A percentile compares a stretch with the other conserved stretches of the same genome.
Evolutionary conservation across 2,888 invertebrate species (phyloP).

Genomic region (Eledone cirrhosa): DNA sequence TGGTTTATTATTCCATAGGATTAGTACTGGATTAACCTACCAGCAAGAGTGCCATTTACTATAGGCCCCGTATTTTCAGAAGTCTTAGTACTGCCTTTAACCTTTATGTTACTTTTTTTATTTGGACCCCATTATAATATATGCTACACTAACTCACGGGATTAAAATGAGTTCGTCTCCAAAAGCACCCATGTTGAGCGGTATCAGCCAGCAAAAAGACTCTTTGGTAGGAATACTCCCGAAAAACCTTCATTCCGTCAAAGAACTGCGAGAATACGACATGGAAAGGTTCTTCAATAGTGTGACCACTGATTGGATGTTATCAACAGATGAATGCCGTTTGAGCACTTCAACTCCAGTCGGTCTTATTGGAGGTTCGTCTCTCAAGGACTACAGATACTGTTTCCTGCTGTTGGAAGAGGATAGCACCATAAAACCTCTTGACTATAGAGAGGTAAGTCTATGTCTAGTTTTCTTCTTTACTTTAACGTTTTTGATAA

Average conservation of each 20-base stretch:
- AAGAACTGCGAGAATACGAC: constrained; percentile 47
- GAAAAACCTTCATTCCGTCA: background rate
- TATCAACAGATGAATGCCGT: constrained; percentile 62
- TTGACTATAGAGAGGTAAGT: constrained; percentile 58
- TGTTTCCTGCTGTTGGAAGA: constrained; percentile 55
- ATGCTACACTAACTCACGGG: too few relatives aligned
- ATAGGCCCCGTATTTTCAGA: too few relatives aligned
- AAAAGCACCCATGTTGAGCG: too few relatives aligned
- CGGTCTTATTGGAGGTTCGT: constrained; percentile 58
- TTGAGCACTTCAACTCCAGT: constrained; percentile 63
- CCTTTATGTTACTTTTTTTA: too few relatives aligned
- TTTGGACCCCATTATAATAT: too few relatives aligned
- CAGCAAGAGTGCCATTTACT: too few relatives aligned
- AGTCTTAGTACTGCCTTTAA: too few relatives aligned
- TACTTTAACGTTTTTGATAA: background rate
- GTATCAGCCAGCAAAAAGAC: too few relatives aligned
- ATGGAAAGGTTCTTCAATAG: constrained; percentile 62
- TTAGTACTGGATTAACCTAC: too few relatives aligned
- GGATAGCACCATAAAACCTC: constrained; percentile 43
- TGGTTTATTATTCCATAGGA: too few relatives aligned
- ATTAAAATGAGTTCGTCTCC: too few relatives aligned
- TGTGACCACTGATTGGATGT: constrained; percentile 60
- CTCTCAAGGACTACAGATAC: constrained; percentile 48
- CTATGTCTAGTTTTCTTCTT: background rate
- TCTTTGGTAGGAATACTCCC: background rate